Evolutionary conservation across 2,888 invertebrate genomes (phyloP), one percentile per base, ranked within the genome.

Genomic region (Panzeria rudis): DNA sequence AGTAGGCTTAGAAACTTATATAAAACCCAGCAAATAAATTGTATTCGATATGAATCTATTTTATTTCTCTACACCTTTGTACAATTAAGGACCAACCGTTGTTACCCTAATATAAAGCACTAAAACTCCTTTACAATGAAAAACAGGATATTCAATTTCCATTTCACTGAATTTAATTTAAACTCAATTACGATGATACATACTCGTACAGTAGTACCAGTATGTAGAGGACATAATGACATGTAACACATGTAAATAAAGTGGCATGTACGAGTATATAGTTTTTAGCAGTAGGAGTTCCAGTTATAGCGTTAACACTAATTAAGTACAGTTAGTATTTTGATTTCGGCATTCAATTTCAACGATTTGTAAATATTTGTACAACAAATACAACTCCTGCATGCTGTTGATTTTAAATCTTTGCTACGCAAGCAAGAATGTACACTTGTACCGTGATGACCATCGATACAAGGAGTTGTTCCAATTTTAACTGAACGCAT

Each of bases 81-180:
- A 5, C n/a, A n/a, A n/a, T n/a, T n/a, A n/a, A n/a, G 5, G 29
- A 29, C 5, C 29, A 29, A 29, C 29, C 29, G 15, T 15, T 5
- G 5, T 9, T 7, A 11, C 52, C 41, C 17, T 69, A 54, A 69
- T 69, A 6, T 25, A 6, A 25, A 38, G n/a, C n/a, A 6, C 38
- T 23, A 0, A 35, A 29, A 47, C 56, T 76, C 15, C 38, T 8
- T 41, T 52, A 29, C 32, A 61, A 61, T 32, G 25, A 54, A 56
- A 66, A 59, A 25, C 59, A 66, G 80, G 72, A 81, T 68, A 81
- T 75, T 75, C 15, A 71, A 80, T 84, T 80, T 84, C 76, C 84
- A 80, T 76, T 80, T 80, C 71, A 80, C 35, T 72, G 59, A 80
- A 52, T 84, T 80, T 72, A 77, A 80, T 84, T 84, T 66, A 76